Base-by-base conservation (phyloP, 2,888 invertebrate species). In the Oegoconia quadripuncta region DNA sequence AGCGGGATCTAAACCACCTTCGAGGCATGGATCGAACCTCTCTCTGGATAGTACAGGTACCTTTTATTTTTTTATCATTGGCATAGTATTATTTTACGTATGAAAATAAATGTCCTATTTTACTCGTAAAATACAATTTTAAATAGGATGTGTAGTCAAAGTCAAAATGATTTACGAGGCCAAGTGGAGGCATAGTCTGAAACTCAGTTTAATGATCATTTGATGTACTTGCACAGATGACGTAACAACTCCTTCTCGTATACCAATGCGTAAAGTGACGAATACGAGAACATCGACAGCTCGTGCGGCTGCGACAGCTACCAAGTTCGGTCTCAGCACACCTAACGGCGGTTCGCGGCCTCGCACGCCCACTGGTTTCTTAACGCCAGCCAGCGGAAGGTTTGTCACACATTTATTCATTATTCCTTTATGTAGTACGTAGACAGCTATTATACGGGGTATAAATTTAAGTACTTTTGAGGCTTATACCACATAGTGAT, bases 11-110 rank as follows among this genome's bases (percentile, higher is more conserved):
- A 96, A 97, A 77, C 97, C 97, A 49, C 95, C 97, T 14, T 97
- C 97, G 54, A 92, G 97, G 58, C 96, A 97, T 68, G 97, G 97
- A 52, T 97, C 97, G 30, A 97, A 95, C 66, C 90, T 96, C 45
- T 97, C 97, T 29, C 86, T 97, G 53, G 96, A 96, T 74, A 95
- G 95, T 73, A 95, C 95, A 74, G 95, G 95, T 95, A 77, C 50
- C 46, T 48, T 23, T n/a, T 13, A 5, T 8, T 31, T 18, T 14
- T 11, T 13, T 14, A 33, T 17, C 9, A 9, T 32, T 39, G n/a
- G n/a, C n/a, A n/a, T n/a, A n/a, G n/a, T n/a, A n/a, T n/a, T n/a
- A n/a, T n/a, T n/a, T n/a, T n/a, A n/a, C n/a, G n/a, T n/a, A n/a
- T n/a, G n/a, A n/a, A n/a, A 27, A 27, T 33, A 15, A 2, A 28